Evolutionary conservation across 1,140 invertebrate species (phyloP).

Genomic region (Drosophila nebulosa): DNA sequence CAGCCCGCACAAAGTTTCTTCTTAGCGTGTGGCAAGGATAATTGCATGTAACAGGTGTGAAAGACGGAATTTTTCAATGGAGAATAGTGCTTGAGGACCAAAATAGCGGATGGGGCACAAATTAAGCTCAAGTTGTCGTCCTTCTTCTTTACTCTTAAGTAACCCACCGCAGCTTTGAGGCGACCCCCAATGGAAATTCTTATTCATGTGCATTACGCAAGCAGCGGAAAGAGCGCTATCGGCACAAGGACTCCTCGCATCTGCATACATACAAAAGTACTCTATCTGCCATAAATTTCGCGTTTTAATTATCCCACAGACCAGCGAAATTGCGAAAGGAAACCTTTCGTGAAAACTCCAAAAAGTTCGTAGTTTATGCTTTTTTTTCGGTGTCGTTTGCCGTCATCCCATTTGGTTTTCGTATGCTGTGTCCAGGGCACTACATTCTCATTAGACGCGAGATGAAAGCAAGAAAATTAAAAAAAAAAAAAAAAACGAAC

Average conservation of each 20-base stretch:
- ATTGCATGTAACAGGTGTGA: conserved; percentile 79
- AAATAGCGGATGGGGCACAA: conserved; percentile 37
- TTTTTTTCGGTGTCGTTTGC: conserved; percentile 45
- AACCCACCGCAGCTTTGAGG: background rate
- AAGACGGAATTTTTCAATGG: conserved; percentile 77
- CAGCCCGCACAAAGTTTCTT: conserved; percentile 59
- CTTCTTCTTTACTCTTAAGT: conserved; percentile 14
- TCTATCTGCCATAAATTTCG: conserved; percentile 37
- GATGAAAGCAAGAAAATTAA: conserved; percentile 34
- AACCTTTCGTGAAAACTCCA: background rate
- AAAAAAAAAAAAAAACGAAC: conserved; percentile 58
- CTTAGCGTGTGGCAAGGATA: conserved; percentile 55
- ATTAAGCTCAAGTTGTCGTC: conserved; percentile 58
- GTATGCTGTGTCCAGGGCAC: conserved; percentile 37
- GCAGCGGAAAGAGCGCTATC: conserved; percentile 12
- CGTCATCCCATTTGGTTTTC: conserved; percentile 19
- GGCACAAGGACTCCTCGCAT: conserved; percentile 28
- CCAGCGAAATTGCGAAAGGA: conserved; percentile 4
- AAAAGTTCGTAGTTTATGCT: conserved; percentile 59
- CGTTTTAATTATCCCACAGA: conserved; percentile 59
- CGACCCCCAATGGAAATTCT: conserved; percentile 63
- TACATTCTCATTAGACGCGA: conserved; percentile 67
- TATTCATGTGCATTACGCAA: conserved; percentile 57
- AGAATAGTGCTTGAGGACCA: conserved; percentile 39
- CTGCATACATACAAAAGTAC: conserved; percentile 28